Evolutionary conservation across 2,888 invertebrate genomes (phyloP).

Genomic region (Tetragnatha montana): DNA sequence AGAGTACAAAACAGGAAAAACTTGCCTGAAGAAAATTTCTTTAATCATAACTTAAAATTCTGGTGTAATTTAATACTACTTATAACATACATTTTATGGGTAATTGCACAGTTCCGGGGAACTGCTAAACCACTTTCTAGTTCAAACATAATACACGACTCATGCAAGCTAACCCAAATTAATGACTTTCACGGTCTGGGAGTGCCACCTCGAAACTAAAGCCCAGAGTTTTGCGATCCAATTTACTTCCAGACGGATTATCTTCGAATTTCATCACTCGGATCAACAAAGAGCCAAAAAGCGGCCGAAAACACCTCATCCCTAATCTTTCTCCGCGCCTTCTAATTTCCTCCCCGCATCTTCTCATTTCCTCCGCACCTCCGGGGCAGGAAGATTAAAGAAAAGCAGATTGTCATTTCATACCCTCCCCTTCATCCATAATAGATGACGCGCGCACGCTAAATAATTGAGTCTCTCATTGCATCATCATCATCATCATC

Average conservation of each 20-base stretch:
- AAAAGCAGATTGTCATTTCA: slow-evolving; percentile 61
- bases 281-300: neutral
- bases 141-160: too few relatives aligned
- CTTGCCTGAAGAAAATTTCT: too few relatives aligned
- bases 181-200: too few relatives aligned
- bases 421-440: slow-evolving; percentile 48
- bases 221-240: neutral
- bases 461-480: slow-evolving; percentile 54
- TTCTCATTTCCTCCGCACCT: slow-evolving; percentile 6
- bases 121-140: too few relatives aligned
- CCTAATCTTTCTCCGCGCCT: neutral
- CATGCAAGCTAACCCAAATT: too few relatives aligned
- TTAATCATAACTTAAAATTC: too few relatives aligned
- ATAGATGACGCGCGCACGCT: slow-evolving; percentile 45
- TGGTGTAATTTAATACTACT: too few relatives aligned
- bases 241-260: neutral
- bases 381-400: slow-evolving; percentile 31
- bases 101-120: too few relatives aligned
- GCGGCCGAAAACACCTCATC: neutral
- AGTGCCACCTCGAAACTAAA: neutral
- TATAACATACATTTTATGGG: too few relatives aligned
- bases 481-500: neutral
- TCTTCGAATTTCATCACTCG: neutral
- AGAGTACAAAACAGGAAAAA: too few relatives aligned
- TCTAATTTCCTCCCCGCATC: neutral